Base-by-base conservation (phyloP, 2,888 invertebrate genomes). In the Rhogogaster chlorosoma region DNA sequence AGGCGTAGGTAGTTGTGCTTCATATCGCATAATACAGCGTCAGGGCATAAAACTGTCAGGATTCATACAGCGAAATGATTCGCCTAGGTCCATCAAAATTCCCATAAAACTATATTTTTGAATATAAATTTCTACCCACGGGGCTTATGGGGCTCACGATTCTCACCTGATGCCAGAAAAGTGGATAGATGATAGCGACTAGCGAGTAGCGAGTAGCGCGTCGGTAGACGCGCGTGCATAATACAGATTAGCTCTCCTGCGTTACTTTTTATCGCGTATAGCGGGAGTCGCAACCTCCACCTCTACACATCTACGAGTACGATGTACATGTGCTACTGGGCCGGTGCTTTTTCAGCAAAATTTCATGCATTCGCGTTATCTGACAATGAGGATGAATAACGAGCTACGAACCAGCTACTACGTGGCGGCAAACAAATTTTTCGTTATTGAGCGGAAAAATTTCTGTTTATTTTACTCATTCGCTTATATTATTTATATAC, bases 341-440 rank as follows among this genome's bases (percentile, higher is more conserved):
- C 22, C 29, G 12, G 42, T 38, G 80, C 80, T 80, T 80, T 80
- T 80, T 80, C 80, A 80, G 80, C 80, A 80, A 36, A 80, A 80
- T 80, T 80, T 80, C 36, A 36, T 29, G 57, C n/a, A 32, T 57
- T 38, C 61, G 38, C 61, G 80, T 61, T 80, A 80, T 80, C 80
- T 61, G 80, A 80, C 80, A 80, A 80, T 80, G 32, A 80, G 61
- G 38, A n/a, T 80, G 77, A 77, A 53, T 77, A 38, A 77, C 77
- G 77, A 53, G 77, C 32, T 15, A 67, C 67, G 12, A 26, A 32
- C 32, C 67, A 10, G 32, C 32, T 12, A 15, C 67, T 67, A 32
- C 67, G 29, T 67, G 32, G 29, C 32, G 32, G 29, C 32, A 67
- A 67, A 67, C 67, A 67, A 67, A 67, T 32, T 67, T 67, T 67